Base-by-base conservation (phyloP, 2,797 vertebrate species). In the Syndactyla subalaris region DNA sequence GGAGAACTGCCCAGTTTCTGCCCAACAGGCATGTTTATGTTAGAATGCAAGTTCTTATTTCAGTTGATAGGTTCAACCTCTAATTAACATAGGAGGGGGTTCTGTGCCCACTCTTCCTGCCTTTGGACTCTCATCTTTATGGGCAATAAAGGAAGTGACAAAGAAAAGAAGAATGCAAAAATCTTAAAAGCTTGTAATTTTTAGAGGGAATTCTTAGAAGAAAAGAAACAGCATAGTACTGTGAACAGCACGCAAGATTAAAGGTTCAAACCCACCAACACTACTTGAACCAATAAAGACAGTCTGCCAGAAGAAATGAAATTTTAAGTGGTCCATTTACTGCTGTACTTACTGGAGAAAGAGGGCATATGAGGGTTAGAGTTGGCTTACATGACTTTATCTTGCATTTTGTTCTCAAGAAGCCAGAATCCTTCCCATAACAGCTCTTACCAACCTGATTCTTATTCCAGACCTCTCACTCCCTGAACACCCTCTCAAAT, bases 401-500 rank as follows among this genome's bases (percentile, higher is more conserved):
- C 84, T 89, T 87, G 32, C 23, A 13, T 94, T 93, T 91, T 91
- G 54, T 93, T 93, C 76, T 90, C 54, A 39, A 86, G 62, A 71
- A 80, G 36, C 32, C 79, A 93, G 58, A 94, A 85, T 52, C 70
- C 23, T 65, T 92, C 78, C 77, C 54, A 72, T 86, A 84, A 93
- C 86, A 70, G 20, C 62, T 77, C n/a, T 85, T 80, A 71, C 68
- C 66, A 74, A 38, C 68, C 46, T 85, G 71, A 91, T 90, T 94
- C 38, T 62, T 94, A 61, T 75, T 89, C 58, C 85, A 93, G 68
- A 76, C 43, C 22, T 90, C 68, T 54, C 76, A 84, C 65, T 94
- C 66, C 20, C 30, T 75, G 46, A 86, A 82, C 85, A 93, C 66
- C 46, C 70, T 96, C 79, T 95, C 94, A 90, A 21, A 95, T 95